Evolutionary conservation across 2,113 vertebrate species (phyloP).

Genomic region (Chiloscyllium plagiosum): DNA sequence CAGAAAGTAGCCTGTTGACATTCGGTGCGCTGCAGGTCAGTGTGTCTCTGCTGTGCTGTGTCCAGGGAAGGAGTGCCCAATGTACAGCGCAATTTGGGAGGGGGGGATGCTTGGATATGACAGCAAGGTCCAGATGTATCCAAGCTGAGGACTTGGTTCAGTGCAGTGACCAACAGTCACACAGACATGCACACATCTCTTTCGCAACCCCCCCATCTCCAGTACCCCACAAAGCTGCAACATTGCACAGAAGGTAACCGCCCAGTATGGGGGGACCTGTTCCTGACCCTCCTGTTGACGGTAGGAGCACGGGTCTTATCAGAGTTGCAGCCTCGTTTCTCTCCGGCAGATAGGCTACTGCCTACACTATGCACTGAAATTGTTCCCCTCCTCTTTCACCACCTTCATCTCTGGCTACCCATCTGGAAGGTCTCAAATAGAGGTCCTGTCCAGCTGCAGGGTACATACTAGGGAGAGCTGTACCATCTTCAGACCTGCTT

Average conservation of each 20-base stretch:
- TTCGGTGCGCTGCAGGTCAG: not conserved
- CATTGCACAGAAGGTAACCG: not conserved
- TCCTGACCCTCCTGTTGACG: not conserved
- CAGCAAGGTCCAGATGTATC: not conserved
- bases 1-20: not conserved
- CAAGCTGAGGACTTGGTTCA: not conserved
- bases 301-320: no score
- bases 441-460: not conserved
- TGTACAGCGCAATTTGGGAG: not conserved
- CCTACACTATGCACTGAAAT: not conserved
- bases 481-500: not conserved
- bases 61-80: not conserved
- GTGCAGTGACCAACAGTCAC: not conserved
- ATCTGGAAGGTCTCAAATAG: not conserved
- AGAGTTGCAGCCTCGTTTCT: no score
- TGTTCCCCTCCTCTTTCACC: not conserved
- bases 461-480: not conserved
- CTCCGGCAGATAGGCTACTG: no score
- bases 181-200: not conserved
- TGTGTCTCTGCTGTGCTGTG: not conserved
- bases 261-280: not conserved
- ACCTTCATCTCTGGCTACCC: not conserved
- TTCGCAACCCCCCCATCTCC: no score
- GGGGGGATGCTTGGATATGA: not conserved
- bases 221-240: not conserved